These are phyloP conservation scores for Peromyscus leucopus DNA, from an alignment of 2,113 vertebrate genomes.

Conservation along the genomic window DNA sequence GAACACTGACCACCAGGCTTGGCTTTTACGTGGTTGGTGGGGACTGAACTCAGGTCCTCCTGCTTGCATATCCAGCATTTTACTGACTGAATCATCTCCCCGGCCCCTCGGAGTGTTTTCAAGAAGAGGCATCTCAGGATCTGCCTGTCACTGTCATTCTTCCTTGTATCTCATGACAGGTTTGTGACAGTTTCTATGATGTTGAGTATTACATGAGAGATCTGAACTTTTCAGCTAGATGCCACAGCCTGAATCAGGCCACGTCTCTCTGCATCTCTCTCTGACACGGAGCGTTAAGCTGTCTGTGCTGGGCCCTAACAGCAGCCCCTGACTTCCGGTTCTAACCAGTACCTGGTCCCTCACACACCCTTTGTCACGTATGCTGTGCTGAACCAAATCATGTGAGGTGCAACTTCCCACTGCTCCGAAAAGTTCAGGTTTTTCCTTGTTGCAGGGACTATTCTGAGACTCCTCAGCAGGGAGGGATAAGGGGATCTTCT, in stretches of 20 bases:
- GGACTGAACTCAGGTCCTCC: not conserved
- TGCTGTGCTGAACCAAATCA: not conserved
- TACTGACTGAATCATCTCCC: not conserved
- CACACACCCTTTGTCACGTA: not conserved
- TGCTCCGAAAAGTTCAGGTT: not conserved
- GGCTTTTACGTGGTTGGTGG: not conserved
- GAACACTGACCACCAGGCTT: not conserved
- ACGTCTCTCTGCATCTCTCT: not conserved
- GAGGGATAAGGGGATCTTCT: not conserved
- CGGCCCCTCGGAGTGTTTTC: not conserved
- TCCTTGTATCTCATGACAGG: not conserved
- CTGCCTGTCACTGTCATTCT: accelerated
- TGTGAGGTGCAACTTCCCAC: not conserved
- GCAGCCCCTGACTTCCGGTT: not conserved
- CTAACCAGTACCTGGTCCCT: not conserved
- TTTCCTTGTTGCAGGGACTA: not conserved
- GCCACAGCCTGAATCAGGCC: not conserved
- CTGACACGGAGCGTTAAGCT: not conserved
- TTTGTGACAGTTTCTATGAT: not conserved
- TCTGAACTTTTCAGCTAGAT: not conserved
- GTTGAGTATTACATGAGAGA: not conserved
- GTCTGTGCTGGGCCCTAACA: not conserved
- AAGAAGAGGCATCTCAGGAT: not conserved
- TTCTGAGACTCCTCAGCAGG: not conserved
- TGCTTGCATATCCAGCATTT: not conserved